Evolutionary conservation across 1,140 invertebrate species (phyloP).

Genomic region (Drosophila sturtevanti): DNA sequence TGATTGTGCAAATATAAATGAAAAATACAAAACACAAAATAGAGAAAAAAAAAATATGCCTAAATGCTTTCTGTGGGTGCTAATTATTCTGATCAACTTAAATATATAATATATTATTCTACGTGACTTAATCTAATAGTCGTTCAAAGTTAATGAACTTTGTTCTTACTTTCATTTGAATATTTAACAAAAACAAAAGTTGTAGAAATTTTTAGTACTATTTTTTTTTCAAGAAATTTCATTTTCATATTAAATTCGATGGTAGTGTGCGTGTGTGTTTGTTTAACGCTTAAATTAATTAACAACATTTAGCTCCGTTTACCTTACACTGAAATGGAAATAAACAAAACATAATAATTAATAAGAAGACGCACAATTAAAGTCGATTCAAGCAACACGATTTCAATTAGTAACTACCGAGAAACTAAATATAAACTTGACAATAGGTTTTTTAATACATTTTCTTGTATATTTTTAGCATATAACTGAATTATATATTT

Average conservation of each 20-base stretch:
- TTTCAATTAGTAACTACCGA: not conserved
- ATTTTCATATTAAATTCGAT: not conserved
- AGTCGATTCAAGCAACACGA: constrained; percentile 6
- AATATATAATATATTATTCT: constrained; percentile 7
- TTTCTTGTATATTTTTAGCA: too few species aligned
- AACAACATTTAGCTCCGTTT: constrained; percentile 36
- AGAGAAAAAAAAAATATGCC: not conserved
- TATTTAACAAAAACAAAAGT: constrained; percentile 30
- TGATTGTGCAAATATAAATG: constrained; percentile 26
- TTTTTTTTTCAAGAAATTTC: constrained; percentile 39
- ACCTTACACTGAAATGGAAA: constrained; percentile 22
- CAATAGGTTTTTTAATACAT: too few species aligned
- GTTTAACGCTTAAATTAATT: constrained; percentile 43
- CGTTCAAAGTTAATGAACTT: constrained; percentile 64
- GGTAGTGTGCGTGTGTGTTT: not conserved
- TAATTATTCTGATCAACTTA: constrained; percentile 51
- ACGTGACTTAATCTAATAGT: constrained; percentile 11
- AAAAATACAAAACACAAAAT: not conserved
- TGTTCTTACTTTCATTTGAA: constrained; percentile 41
- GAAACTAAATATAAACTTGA: not conserved
- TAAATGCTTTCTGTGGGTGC: constrained; percentile 37
- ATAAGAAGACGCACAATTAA: constrained; percentile 25
- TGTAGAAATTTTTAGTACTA: constrained; percentile 14
- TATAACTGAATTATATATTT: not conserved
- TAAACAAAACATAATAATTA: constrained; percentile 34